Evolutionary conservation across 2,113 vertebrate genomes (phyloP), one percentile per base, ranked within the genome.

Genomic region (Boleophthalmus pectinirostris): DNA sequence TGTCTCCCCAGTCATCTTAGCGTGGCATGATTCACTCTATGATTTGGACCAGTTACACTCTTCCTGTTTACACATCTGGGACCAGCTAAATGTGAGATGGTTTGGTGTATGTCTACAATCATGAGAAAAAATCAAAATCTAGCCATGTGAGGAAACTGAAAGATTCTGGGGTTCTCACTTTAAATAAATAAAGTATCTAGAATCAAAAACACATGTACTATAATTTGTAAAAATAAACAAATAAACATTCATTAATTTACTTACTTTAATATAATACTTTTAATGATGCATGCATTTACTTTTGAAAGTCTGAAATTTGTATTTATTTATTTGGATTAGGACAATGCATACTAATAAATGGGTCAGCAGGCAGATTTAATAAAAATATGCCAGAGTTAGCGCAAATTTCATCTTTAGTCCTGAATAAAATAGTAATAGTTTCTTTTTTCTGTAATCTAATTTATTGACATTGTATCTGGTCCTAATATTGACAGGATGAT

Each of bases 401-500:
- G 4, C n/a, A n/a, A n/a, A n/a, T n/a, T n/a, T 29, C 29, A 29
- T 29, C 29, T 29, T 29, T 29, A 4, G 29, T 29, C 29, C 29
- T 29, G 4, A 29, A 29, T 29, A 29, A 29, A 29, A 4, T 29
- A 2, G 4, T 29, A 29, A 29, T 29, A 29, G 5, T 57, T 57
- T 14, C 6, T 3, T 2, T 58, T 25, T 25, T 25, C 23, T 15
- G 7, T 21, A 21, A 54, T 68, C 16, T 61, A 60, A 63, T 47
- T 35, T 46, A 77, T 1, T 2, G 73, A 79, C 25, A 70, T 65
- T 43, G 13, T 35, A 11, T 66, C 77, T 21, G 35, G 35, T 21
- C 25, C 23, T 25, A 58, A 33, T 33, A 73, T 83, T 15, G 75
- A 72, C 77, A 38, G 29, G 9, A 63, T 68, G 76, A 60, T 60